A percentile compares a stretch with the other conserved stretches of the same genome.
These are phyloP conservation scores for Aspidiotus rigidus DNA, from an alignment of 2,888 invertebrate genomes.

Conservation along the genomic window DNA sequence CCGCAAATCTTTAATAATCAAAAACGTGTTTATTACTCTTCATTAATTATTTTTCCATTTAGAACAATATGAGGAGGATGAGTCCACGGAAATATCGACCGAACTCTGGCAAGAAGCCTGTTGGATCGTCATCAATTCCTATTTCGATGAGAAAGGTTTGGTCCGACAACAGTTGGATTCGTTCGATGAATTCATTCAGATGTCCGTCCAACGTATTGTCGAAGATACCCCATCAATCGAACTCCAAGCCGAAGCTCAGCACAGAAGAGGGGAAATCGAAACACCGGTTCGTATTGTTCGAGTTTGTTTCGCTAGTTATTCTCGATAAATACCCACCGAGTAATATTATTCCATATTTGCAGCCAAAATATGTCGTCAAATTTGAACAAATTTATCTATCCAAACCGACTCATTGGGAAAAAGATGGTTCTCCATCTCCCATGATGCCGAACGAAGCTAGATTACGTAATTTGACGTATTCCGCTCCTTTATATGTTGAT, in stretches of 20 bases:
- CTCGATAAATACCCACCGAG: not conserved
- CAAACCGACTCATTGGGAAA: slow-evolving; percentile 99
- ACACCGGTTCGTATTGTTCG: slow-evolving; percentile 54
- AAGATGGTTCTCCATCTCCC: slow-evolving; percentile 96
- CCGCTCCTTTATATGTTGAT: slow-evolving; percentile 97
- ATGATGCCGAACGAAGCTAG: slow-evolving; percentile 99
- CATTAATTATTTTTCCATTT: not conserved
- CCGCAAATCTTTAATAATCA: not conserved
- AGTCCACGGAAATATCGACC: slow-evolving; percentile 89
- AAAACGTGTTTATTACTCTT: not conserved
- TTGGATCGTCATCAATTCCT: slow-evolving; percentile 99
- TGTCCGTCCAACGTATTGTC: slow-evolving; percentile 98
- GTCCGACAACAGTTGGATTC: slow-evolving; percentile 98
- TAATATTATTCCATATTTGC: slow-evolving; percentile 38
- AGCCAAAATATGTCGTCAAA: slow-evolving; percentile 82
- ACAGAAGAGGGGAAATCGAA: slow-evolving; percentile 85
- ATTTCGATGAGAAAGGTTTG: slow-evolving; percentile 98
- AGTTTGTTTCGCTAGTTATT: not conserved
- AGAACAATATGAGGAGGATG: slow-evolving; percentile 59
- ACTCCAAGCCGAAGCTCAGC: slow-evolving; percentile 94
- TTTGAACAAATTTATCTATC: slow-evolving; percentile 99
- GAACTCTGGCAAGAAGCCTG: slow-evolving; percentile 99
- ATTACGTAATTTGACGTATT: slow-evolving; percentile 91
- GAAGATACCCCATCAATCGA: slow-evolving; percentile 99
- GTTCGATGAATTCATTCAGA: slow-evolving; percentile 99